Evolutionary conservation across 2,113 vertebrate genomes (phyloP), one percentile per base, ranked within the genome.

Genomic region (Pantherophis guttatus): DNA sequence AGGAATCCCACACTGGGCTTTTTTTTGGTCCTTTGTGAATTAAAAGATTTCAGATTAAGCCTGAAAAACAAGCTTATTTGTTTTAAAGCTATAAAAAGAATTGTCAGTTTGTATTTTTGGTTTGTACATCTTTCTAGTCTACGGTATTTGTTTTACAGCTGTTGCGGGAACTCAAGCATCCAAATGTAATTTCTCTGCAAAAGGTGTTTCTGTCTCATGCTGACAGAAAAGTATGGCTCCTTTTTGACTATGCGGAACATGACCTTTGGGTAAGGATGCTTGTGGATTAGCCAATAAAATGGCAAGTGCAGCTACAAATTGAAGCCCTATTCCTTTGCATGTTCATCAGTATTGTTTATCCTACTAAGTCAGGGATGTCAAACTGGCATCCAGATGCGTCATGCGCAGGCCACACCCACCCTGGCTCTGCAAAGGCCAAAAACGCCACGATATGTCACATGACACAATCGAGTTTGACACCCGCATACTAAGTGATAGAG

Each of bases 221-320:
- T 92, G 99, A 99, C 97, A 98, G 99, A 95, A 99, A 99, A 98
- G 99, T 99, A 91, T 99, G 99, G 99, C 99, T 99, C 97, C 98
- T 99, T 91, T 99, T 99, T 96, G 99, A 99, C 97, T 99, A 99
- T 65, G 99, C 99, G 44, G 99, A 99, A 95, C 99, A 99, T 96
- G 99, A 99, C 94, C 98, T 99, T 95, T 99, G 99, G 99, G 99
- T 99, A 99, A 93, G 92, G 17, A 93, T 99, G 98, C 93, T 57
- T 91, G 91, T 94, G 91, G 93, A 70, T 90, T 96, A 93, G 87
- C 92, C 90, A 92, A 88, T 90, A 57, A 39, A 39, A 81, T 39
- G 70, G 70, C 70, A 33, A 39, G 33, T 39, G n/a, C 7, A 81
- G 33, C 8, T 81, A 21, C 17, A 39, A 19, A 81, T 44, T 4